Evolutionary conservation across 2,888 invertebrate genomes (phyloP).

Genomic region (Hyalella azteca): DNA sequence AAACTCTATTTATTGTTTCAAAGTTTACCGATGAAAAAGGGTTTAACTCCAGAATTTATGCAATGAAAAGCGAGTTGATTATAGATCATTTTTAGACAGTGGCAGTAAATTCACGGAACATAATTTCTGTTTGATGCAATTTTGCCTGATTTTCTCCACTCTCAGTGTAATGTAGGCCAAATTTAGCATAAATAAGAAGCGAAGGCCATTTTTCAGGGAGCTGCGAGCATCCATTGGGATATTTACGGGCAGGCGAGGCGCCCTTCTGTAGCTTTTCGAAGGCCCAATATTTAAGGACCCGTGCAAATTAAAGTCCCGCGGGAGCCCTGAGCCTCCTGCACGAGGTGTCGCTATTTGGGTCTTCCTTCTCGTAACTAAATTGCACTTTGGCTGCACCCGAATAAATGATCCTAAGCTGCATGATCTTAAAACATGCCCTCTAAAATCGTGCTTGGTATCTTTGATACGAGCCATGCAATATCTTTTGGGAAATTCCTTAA

Average conservation of each 20-base stretch:
- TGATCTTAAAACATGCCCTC: not conserved
- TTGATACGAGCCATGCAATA: not conserved
- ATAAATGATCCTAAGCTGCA: constrained; percentile 23
- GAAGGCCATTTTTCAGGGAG: not conserved
- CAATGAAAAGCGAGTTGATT: no score
- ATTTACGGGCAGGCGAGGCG: not conserved
- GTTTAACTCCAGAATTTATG: no score
- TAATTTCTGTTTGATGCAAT: no score
- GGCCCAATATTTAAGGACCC: constrained; percentile 15
- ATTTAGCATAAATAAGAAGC: constrained; percentile 29
- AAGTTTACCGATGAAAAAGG: no score
- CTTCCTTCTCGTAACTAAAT: not conserved
- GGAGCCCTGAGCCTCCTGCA: not conserved
- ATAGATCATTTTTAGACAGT: no score
- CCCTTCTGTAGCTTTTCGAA: not conserved
- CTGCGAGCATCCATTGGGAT: not conserved
- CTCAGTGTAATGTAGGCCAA: no score
- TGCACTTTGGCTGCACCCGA: not conserved
- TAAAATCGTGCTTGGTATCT: not conserved
- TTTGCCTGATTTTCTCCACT: no score
- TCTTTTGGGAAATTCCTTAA: not conserved
- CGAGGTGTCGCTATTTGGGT: not conserved
- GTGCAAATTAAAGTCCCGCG: constrained; percentile 19
- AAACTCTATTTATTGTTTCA: no score
- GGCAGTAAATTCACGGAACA: no score